A percentile compares a stretch with the other conserved stretches of the same genome.
Evolutionary conservation across 2,888 invertebrate species (phyloP).

Genomic region (Maniola hyperantus): DNA sequence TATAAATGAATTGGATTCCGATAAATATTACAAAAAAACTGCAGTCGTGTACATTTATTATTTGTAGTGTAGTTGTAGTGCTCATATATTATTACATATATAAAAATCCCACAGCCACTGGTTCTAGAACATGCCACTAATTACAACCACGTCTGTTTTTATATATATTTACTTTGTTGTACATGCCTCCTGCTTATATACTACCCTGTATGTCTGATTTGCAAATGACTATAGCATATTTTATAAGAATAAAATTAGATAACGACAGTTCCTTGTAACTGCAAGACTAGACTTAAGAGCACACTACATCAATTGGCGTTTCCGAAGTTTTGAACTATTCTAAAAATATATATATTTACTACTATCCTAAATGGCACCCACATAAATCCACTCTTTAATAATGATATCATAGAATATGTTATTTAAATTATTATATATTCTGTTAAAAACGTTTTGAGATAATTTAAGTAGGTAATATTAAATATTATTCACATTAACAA

Average conservation of each 20-base stretch:
- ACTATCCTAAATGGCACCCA: background rate
- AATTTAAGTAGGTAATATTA: background rate
- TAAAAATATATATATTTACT: background rate
- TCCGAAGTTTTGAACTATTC: background rate
- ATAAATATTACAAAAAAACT: constrained; percentile 19
- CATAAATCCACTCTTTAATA: background rate
- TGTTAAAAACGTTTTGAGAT: background rate
- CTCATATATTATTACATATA: no score
- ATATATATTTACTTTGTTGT: constrained; percentile 1
- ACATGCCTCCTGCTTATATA: background rate
- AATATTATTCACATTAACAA: background rate
- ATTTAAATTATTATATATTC: background rate
- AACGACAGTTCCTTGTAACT: background rate
- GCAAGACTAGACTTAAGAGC: background rate
- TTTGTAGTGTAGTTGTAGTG: no score
- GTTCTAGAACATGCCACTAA: constrained; percentile 9
- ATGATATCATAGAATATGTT: background rate
- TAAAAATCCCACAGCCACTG: constrained; percentile 26
- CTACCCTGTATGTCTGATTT: background rate
- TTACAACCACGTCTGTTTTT: constrained; percentile 1
- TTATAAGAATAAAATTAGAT: background rate
- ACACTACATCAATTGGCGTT: background rate
- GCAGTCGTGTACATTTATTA: constrained; percentile 3
- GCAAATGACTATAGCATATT: background rate
- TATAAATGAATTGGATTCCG: constrained; percentile 13